Conservation (phyloP, 1,140 invertebrate species). For the Saccostrea cuccullata region DNA sequence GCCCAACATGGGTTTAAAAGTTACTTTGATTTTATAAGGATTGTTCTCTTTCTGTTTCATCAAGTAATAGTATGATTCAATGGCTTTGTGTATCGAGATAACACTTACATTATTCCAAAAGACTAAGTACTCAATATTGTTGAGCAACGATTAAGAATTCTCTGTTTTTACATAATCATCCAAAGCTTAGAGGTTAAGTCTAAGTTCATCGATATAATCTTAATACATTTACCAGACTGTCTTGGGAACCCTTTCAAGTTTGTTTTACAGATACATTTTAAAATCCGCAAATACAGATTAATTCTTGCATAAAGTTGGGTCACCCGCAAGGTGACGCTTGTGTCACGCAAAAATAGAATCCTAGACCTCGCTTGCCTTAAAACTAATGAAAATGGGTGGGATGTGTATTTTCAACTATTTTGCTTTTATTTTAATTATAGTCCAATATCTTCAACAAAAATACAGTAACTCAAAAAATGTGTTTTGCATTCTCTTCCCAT, state of each 20-base stretch:
- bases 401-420: background rate
- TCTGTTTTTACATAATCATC: background rate
- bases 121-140: background rate
- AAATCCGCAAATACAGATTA: constrained; percentile 20
- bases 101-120: background rate
- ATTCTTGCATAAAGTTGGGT: constrained; percentile 29
- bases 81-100: background rate
- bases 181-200: constrained; percentile 8
- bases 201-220: constrained; percentile 20
- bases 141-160: background rate
- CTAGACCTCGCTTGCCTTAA: background rate
- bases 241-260: background rate
- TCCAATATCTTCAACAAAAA: no score
- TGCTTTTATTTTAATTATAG: background rate
- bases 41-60: background rate
- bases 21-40: background rate
- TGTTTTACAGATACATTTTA: constrained; percentile 11
- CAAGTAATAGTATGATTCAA: background rate
- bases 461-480: no score
- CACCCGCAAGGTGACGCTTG: background rate
- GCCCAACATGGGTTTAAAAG: background rate
- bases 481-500: no score
- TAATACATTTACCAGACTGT: constrained; percentile 18
- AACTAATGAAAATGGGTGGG: background rate
- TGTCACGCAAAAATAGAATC: background rate